Evolutionary conservation across 2,113 vertebrate species (phyloP).

Genomic region (Lota lota): DNA sequence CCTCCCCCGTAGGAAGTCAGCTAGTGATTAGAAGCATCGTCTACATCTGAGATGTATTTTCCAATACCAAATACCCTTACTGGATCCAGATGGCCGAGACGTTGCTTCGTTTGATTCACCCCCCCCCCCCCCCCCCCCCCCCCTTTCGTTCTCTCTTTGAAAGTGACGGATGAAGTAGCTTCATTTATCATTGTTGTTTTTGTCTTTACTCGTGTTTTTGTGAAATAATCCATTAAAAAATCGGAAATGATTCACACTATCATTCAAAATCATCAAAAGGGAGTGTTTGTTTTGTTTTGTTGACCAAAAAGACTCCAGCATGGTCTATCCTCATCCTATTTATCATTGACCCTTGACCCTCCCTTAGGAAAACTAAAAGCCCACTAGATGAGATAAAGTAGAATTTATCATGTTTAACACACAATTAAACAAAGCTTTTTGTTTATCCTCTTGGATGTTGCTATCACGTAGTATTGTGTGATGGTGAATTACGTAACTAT

Average conservation of each 20-base stretch:
- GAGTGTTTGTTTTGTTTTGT: too few relatives aligned
- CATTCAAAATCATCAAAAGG: conserved; percentile 1
- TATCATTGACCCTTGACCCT: too few relatives aligned
- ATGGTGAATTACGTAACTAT: too few relatives aligned
- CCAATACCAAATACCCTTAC: conserved; percentile 54
- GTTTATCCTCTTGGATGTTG: too few relatives aligned
- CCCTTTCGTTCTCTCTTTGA: conserved; percentile 11
- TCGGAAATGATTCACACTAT: conserved; percentile 26
- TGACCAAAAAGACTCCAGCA: too few relatives aligned
- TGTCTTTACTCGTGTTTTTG: conserved; percentile 36
- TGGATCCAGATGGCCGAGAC: conserved; percentile 63
- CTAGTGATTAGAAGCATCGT: conserved; percentile 60
- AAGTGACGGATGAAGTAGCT: conserved; percentile 38
- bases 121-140: conserved; percentile 49
- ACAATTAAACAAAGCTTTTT: too few relatives aligned
- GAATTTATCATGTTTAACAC: too few relatives aligned
- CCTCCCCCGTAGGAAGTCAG: conserved; percentile 54
- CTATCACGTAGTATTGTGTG: too few relatives aligned
- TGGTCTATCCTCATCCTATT: too few relatives aligned
- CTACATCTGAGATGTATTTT: conserved; percentile 72
- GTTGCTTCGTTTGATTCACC: conserved; percentile 50
- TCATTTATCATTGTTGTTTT: conserved; percentile 38
- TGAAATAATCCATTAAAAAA: conserved; percentile 33
- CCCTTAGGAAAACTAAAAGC: too few relatives aligned
- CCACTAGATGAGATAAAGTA: too few relatives aligned